Evolutionary conservation across 2,113 vertebrate species (phyloP).

Genomic region (Hydropotes inermis): DNA sequence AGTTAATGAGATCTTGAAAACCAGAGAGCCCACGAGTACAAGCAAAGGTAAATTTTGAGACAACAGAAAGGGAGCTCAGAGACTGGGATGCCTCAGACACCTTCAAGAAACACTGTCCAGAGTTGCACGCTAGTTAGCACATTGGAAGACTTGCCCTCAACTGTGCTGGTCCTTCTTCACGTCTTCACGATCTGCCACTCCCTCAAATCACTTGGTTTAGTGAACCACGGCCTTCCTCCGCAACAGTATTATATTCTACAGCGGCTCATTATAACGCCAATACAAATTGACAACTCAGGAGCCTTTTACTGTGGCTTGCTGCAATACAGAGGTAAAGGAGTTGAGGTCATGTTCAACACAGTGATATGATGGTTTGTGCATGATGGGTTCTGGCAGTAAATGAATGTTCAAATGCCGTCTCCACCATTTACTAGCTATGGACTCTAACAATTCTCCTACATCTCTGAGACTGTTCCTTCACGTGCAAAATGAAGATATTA

Average conservation of each 20-base stretch:
- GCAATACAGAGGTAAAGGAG: neutral
- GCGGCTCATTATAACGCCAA: neutral
- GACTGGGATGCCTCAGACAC: neutral
- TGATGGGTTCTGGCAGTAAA: neutral
- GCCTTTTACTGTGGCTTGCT: neutral
- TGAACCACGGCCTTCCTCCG: neutral
- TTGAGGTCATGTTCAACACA: neutral
- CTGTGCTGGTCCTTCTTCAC: neutral
- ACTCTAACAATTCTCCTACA: neutral
- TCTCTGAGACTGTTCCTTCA: neutral
- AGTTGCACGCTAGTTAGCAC: neutral
- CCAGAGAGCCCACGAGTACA: neutral
- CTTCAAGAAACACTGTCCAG: neutral
- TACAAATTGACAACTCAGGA: neutral
- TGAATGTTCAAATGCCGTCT: neutral
- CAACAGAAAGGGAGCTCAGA: neutral
- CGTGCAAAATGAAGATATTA: neutral
- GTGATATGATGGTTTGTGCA: neutral
- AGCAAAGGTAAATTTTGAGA: constrained; percentile 8
- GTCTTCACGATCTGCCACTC: neutral
- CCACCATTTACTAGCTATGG: neutral
- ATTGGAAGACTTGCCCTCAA: neutral
- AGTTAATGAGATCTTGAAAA: constrained; percentile 18
- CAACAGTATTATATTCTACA: neutral
- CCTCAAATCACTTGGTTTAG: neutral